Evolutionary conservation across 2,888 invertebrate species (phyloP), one percentile per base, ranked within the genome.

Genomic region (Acanthosepion esculentum): DNA sequence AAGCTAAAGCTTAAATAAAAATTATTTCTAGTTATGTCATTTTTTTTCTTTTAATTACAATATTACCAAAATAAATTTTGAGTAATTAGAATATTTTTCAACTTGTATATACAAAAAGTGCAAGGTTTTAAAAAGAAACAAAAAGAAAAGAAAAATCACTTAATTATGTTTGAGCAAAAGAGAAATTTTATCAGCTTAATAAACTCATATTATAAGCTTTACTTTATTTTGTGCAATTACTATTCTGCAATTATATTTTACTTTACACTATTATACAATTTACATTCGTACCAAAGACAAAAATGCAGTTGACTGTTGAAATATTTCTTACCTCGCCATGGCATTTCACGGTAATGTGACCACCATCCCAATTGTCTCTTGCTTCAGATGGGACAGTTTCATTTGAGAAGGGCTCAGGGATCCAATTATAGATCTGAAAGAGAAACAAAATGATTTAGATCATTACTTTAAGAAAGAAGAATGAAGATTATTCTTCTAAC

Each of bases 271-370:
- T 59, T 59, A 59, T 59, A 59, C 59, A 59, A 23, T 20, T 59
- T 59, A 59, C 59, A 59, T 59, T 59, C 26, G 23, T 59, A 23
- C 59, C 20, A 3, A 23, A 59, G 23, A 55, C 20, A 41, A 23
- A 59, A 23, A 6, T 20, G 23, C 59, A 59, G 20, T 23, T 26
- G 78, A n/a, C 33, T n/a, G 23, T n/a, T 3, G 23, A 48, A 59
- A 48, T n/a, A 33, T 50, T 59, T 94, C 95, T 94, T 94, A 95
- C 95, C 94, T 95, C 95, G 48, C 96, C 96, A 33, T 95, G 94
- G 94, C 96, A 96, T 26, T 59, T 94, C 5, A 96, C 95, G 33
- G 94, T 94, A 23, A 96, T 94, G 53, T 91, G 95, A 94, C 94
- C 95, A 23, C 92, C 94, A 23, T 93, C 64, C 95, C 95, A 95